phyloP scores from a whole-genome alignment of 2,797 vertebrate genomes.

The Alexandromys oeconomus region DNA sequence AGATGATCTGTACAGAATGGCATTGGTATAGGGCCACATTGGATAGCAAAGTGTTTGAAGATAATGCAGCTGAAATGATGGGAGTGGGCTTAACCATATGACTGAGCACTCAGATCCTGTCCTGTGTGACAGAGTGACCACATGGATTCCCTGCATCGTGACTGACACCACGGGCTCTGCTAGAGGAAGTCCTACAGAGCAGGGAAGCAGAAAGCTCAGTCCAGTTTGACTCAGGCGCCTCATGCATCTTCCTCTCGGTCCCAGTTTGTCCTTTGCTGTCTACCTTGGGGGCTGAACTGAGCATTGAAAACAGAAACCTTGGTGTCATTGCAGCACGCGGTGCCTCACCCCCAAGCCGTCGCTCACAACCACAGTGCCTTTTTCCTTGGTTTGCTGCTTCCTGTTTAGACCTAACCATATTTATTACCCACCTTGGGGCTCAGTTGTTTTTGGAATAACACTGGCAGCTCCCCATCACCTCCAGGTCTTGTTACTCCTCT shows the following conservation, averaged over 20 bases:
- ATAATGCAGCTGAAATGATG: not conserved
- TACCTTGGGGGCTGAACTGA: not conserved
- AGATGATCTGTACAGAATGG: not conserved
- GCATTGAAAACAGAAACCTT: not conserved
- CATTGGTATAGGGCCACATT: not conserved
- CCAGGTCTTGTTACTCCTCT: not conserved
- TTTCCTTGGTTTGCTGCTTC: not conserved
- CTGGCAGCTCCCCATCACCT: not conserved
- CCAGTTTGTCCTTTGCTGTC: not conserved
- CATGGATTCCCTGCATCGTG: not conserved
- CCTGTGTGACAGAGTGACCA: not conserved
- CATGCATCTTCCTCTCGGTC: not conserved
- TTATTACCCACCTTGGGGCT: not conserved
- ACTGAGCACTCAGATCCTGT: not conserved
- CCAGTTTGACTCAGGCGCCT: not conserved
- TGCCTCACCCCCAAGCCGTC: not conserved
- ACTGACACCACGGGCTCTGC: not conserved
- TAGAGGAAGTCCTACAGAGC: not conserved
- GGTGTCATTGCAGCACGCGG: not conserved
- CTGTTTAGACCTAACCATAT: not conserved
- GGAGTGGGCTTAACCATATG: not conserved
- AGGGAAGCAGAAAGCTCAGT: not conserved
- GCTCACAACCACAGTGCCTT: not conserved
- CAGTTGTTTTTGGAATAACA: not conserved
- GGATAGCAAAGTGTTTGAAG: not conserved